Base-by-base conservation (phyloP, 2,888 invertebrate genomes). In the Clivina fossor region DNA sequence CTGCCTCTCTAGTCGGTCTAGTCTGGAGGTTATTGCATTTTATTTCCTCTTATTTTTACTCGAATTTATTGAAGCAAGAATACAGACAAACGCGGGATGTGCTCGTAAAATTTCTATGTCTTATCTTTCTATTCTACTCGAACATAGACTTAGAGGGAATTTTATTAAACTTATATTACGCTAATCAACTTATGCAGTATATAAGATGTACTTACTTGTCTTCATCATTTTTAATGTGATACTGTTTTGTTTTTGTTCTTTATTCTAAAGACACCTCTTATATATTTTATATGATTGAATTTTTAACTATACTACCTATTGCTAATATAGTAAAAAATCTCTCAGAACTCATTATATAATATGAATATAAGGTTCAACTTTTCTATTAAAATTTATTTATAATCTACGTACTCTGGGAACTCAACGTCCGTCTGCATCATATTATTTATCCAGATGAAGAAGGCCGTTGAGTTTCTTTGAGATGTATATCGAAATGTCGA, bases 101-200 rank as follows among this genome's bases (percentile, higher is more conserved):
- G n/a, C n/a, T n/a, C 22, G 24, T 47, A 47, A 47, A 47, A 47
- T 33, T 47, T 47, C 47, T 47, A 18, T 47, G 32, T 33, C 47
- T 33, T 47, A 47, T 47, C 20, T 35, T 13, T 13, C 26, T 24
- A 26, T 19, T 20, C 33, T n/a, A n/a, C n/a, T n/a, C n/a, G n/a
- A n/a, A n/a, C n/a, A n/a, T n/a, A n/a, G n/a, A 33, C 18, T 16
- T 30, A 28, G 15, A 4, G 4, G 46, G 46, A 47, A 47, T 47
- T 47, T 47, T 47, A 47, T 47, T 47, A 47, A 47, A 47, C 47
- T 47, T 22, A 47, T 47, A 47, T 47, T 47, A 47, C 20, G 22
- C 47, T 47, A 47, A 47, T 47, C 47, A 47, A 47, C 22, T 47
- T 32, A 44, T 44, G 44, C 44, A 44, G 28, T 32, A 33, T 47